Percentiles rank a stretch among this genome's conserved stretches.
Evolutionary conservation across 1,140 invertebrate species (phyloP).

Genomic region (Chlorops oryzae): DNA sequence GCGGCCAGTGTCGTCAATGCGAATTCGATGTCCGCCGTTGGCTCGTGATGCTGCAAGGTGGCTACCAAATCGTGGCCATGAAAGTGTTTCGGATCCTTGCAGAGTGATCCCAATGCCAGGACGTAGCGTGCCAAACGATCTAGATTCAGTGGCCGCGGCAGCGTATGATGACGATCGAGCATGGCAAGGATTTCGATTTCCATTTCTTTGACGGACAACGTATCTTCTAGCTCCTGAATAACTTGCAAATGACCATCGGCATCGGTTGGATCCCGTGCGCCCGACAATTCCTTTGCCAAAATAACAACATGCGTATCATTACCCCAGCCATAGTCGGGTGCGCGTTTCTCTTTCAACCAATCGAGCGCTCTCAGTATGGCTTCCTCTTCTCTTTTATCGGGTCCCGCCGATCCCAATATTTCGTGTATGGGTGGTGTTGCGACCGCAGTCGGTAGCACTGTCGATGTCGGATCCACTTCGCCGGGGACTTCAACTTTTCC

Average conservation of each 20-base stretch:
- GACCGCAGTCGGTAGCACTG: not conserved
- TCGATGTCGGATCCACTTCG: slow-evolving; percentile 1
- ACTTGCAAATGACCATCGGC: slow-evolving; percentile 38
- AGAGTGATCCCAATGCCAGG: slow-evolving; percentile 67
- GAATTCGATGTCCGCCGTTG: slow-evolving; percentile 62
- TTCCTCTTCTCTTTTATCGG: slow-evolving; percentile 50
- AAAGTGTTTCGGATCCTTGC: slow-evolving; percentile 74
- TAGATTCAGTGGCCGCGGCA: slow-evolving; percentile 60
- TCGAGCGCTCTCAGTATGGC: slow-evolving; percentile 59
- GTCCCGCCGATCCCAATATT: slow-evolving; percentile 42
- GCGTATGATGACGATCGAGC: slow-evolving; percentile 52
- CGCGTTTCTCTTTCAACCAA: slow-evolving; percentile 62
- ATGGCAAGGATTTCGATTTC: slow-evolving; percentile 75
- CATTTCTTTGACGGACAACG: slow-evolving; percentile 73
- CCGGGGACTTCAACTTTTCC: slow-evolving; percentile 19
- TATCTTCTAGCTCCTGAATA: slow-evolving; percentile 58
- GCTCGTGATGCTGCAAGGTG: slow-evolving; percentile 64
- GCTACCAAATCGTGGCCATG: slow-evolving; percentile 73
- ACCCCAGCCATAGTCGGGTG: slow-evolving; percentile 67
- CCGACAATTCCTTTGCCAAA: slow-evolving; percentile 54
- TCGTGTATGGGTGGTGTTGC: slow-evolving; percentile 24
- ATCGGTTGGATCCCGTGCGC: slow-evolving; percentile 49
- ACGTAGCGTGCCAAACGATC: slow-evolving; percentile 67
- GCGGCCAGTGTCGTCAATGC: slow-evolving; percentile 61
- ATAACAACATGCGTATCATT: slow-evolving; percentile 70